Percentiles rank a stretch among this genome's conserved stretches.
Evolutionary conservation across 2,797 vertebrate genomes (phyloP).

Genomic region (Poecilia picta): DNA sequence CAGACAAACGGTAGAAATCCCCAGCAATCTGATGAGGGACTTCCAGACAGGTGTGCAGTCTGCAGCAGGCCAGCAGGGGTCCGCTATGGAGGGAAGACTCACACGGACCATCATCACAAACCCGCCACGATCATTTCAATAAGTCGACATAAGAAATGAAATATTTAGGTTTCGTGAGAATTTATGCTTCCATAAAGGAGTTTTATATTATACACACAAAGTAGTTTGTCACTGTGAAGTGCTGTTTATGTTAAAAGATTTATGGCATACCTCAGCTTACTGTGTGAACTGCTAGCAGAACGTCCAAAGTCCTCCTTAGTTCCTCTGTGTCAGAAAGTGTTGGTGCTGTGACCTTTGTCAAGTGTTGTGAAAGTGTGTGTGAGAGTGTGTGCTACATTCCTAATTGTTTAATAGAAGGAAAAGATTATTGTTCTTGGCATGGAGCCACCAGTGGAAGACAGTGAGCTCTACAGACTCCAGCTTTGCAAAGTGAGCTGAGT

Average conservation of each 20-base stretch:
- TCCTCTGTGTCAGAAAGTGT: slow-evolving; percentile 16
- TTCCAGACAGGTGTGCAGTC: no score
- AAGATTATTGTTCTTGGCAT: slow-evolving; percentile 50
- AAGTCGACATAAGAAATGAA: not conserved
- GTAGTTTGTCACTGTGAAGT: not conserved
- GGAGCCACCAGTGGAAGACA: slow-evolving; percentile 33
- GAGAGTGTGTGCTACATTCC: slow-evolving; percentile 20
- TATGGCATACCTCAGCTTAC: not conserved
- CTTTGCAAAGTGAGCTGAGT: slow-evolving; percentile 5
- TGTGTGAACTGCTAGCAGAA: not conserved
- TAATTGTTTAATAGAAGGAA: slow-evolving; percentile 56
- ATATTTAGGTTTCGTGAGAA: not conserved
- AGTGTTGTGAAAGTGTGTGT: not conserved
- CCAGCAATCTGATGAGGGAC: no score
- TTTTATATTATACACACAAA: not conserved
- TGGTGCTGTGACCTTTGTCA: slow-evolving; percentile 8
- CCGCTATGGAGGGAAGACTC: no score
- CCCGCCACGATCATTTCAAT: no score
- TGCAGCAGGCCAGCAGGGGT: no score
- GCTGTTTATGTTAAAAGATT: not conserved
- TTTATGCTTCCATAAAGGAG: not conserved
- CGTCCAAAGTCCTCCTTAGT: slow-evolving; percentile 23
- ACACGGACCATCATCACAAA: no score
- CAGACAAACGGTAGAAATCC: no score
- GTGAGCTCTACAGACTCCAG: slow-evolving; percentile 26